phyloP scores from a whole-genome alignment of 2,797 vertebrate species.

The Hydrophis major region DNA sequence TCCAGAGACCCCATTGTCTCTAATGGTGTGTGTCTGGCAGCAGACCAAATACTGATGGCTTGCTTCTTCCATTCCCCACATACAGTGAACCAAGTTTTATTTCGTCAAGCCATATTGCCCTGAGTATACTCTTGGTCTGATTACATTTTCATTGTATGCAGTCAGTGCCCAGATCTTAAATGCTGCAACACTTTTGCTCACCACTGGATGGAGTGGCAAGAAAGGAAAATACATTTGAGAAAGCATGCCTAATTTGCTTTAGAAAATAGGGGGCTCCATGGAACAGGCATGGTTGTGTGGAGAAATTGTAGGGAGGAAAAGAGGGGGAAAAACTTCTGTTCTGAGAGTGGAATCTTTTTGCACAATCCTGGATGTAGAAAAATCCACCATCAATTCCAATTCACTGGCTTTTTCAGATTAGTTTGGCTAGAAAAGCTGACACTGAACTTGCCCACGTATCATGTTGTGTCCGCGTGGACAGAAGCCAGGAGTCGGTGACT shows the following conservation, averaged over 20 bases:
- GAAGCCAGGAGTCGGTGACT: too few species aligned
- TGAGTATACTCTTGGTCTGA: background rate
- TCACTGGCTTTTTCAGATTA: background rate
- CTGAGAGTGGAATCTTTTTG: background rate
- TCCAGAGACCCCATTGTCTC: background rate
- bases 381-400: background rate
- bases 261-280: background rate
- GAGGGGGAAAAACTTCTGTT: background rate
- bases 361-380: background rate
- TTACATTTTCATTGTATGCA: background rate
- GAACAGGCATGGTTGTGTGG: background rate
- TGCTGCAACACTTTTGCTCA: background rate
- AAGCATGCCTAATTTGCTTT: background rate
- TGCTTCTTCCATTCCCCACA: background rate
- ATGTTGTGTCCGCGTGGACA: background rate
- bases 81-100: background rate
- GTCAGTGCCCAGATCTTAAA: background rate
- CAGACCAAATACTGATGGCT: background rate
- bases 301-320: background rate
- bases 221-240: background rate
- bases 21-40: background rate
- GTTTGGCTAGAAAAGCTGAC: background rate
- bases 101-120: background rate
- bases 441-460: background rate
- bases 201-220: background rate